These are phyloP conservation scores for Epinephelus awoara DNA, from an alignment of 2,797 vertebrate genomes.

Conservation along the genomic window DNA sequence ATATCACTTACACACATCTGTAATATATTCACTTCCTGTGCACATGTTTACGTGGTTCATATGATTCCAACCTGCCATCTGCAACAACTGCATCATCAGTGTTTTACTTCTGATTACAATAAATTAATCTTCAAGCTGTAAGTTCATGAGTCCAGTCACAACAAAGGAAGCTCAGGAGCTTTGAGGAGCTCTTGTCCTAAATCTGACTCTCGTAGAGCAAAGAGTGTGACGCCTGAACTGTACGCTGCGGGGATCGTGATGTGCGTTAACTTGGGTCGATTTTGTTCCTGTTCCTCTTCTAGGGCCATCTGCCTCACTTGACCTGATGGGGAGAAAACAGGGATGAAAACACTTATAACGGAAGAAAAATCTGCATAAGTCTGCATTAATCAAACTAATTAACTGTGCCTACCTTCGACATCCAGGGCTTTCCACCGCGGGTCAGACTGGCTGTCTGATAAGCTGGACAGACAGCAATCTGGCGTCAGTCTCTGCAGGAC, in stretches of 20 bases:
- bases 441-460: slow-evolving; percentile 66
- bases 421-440: slow-evolving; percentile 79
- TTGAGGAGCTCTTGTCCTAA: slow-evolving; percentile 72
- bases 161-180: slow-evolving; percentile 75
- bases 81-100: neutral
- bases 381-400: neutral
- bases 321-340: slow-evolving; percentile 60
- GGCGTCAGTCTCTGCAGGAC: slow-evolving; percentile 77
- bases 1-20: neutral
- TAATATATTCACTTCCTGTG: neutral
- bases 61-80: neutral
- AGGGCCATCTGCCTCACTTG: slow-evolving; percentile 79
- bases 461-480: slow-evolving; percentile 53
- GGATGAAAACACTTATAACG: neutral
- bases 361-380: neutral
- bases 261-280: slow-evolving; percentile 60
- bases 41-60: neutral
- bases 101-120: neutral
- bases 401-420: slow-evolving; percentile 73
- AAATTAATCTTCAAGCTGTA: slow-evolving; percentile 10
- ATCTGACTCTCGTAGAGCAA: slow-evolving; percentile 70
- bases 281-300: slow-evolving; percentile 66
- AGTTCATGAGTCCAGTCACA: slow-evolving; percentile 38
- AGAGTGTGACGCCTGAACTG: slow-evolving; percentile 85
- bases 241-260: slow-evolving; percentile 85